Percentiles rank a stretch among this genome's conserved stretches.
phyloP scores from a whole-genome alignment of 2,113 vertebrate genomes.

The Heptranchias perlo region DNA sequence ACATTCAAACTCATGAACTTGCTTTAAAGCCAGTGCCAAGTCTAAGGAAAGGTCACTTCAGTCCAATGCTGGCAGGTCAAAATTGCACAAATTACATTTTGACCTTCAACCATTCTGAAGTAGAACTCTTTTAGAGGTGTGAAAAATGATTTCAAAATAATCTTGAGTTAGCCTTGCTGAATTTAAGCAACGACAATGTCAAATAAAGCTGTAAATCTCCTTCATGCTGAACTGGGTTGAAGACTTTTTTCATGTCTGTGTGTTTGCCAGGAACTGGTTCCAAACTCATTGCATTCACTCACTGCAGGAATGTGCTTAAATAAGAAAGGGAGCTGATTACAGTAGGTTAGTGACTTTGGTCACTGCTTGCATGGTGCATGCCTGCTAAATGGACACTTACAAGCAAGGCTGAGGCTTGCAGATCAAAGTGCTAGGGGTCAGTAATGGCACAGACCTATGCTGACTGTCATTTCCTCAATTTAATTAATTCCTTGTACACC shows the following conservation, averaged over 20 bases:
- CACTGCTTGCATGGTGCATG: background rate
- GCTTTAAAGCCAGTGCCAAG: background rate
- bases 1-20: background rate
- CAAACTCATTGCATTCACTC: background rate
- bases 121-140: background rate
- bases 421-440: conserved; percentile 24
- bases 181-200: background rate
- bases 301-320: background rate
- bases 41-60: background rate
- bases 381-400: background rate
- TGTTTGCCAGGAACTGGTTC: background rate
- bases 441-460: background rate
- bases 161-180: background rate
- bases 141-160: background rate
- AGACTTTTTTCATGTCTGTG: background rate
- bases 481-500: background rate
- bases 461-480: conserved; percentile 18
- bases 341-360: background rate
- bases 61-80: background rate
- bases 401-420: background rate
- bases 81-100: background rate
- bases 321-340: background rate
- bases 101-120: background rate
- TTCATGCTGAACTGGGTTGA: background rate
- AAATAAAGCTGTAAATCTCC: background rate